Percentiles rank a stretch among this genome's conserved stretches.
phyloP scores from a whole-genome alignment of 1,140 invertebrate species.

The Caenorhabditis latens region DNA sequence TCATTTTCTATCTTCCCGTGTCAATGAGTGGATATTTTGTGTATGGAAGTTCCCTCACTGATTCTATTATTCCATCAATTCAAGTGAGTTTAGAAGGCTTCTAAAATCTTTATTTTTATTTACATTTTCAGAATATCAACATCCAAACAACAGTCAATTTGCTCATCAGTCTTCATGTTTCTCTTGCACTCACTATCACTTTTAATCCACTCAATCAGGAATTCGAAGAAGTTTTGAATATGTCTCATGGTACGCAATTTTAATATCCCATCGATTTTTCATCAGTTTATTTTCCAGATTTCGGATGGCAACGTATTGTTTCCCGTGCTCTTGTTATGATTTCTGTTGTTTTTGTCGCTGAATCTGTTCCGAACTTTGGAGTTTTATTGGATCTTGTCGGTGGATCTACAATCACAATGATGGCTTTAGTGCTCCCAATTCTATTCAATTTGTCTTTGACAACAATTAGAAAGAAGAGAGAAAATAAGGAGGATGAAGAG shows the following conservation, averaged over 20 bases:
- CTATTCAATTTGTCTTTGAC: conserved; percentile 66
- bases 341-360: conserved; percentile 75
- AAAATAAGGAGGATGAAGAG: conserved; percentile 4
- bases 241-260: conserved; percentile 59
- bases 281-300: conserved; percentile 70
- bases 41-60: conserved; percentile 69
- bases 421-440: conserved; percentile 75
- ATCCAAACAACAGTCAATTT: conserved; percentile 80
- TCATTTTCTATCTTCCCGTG: conserved; percentile 74
- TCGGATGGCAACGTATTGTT: conserved; percentile 74
- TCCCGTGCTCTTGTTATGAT: conserved; percentile 71
- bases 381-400: conserved; percentile 78
- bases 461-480: conserved; percentile 36
- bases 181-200: conserved; percentile 83
- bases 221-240: conserved; percentile 65
- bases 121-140: conserved; percentile 54
- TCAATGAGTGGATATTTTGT: conserved; percentile 71
- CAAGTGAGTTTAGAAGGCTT: conserved; percentile 28
- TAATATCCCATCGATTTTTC: background rate
- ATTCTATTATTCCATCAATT: conserved; percentile 63
- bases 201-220: conserved; percentile 83
- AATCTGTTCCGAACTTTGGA: conserved; percentile 77
- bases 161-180: conserved; percentile 82
- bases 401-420: conserved; percentile 76
- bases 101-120: background rate